Conservation (phyloP, 2,113 vertebrate genomes). For the Mormoops blainvillei region DNA sequence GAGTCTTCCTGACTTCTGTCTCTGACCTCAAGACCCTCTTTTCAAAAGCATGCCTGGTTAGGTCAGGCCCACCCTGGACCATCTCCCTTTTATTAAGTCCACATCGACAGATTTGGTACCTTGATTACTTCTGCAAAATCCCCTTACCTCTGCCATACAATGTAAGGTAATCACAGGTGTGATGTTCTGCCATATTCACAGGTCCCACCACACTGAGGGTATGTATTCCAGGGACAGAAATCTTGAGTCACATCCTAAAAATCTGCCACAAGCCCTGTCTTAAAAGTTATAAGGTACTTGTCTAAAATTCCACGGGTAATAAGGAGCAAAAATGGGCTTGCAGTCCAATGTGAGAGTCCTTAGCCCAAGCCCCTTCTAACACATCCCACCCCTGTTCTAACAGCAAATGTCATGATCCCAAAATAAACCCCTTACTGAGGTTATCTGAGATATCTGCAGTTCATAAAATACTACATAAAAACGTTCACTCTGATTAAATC, state of each 20-base stretch:
- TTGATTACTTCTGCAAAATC: neutral
- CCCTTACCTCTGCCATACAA: neutral
- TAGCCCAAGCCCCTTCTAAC: neutral
- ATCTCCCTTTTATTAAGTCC: neutral
- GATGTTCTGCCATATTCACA: too few species aligned
- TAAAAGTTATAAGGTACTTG: neutral
- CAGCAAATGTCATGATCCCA: neutral
- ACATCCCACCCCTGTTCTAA: neutral
- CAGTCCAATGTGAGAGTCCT: neutral
- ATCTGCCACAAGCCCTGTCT: too few species aligned
- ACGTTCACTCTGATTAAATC: neutral
- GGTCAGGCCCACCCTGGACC: neutral
- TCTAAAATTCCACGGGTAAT: neutral
- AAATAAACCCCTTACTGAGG: neutral
- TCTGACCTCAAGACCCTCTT: neutral
- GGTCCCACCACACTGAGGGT: neutral
- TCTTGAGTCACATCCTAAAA: neutral
- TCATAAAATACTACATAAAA: neutral
- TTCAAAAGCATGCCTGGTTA: neutral
- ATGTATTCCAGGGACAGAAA: neutral
- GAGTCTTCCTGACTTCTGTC: neutral
- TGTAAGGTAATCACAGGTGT: rapidly evolving
- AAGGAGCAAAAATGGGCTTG: neutral
- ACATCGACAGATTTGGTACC: neutral
- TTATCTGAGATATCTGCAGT: neutral